Evolutionary conservation across 2,797 vertebrate species (phyloP).

Genomic region (Anguilla megastoma): DNA sequence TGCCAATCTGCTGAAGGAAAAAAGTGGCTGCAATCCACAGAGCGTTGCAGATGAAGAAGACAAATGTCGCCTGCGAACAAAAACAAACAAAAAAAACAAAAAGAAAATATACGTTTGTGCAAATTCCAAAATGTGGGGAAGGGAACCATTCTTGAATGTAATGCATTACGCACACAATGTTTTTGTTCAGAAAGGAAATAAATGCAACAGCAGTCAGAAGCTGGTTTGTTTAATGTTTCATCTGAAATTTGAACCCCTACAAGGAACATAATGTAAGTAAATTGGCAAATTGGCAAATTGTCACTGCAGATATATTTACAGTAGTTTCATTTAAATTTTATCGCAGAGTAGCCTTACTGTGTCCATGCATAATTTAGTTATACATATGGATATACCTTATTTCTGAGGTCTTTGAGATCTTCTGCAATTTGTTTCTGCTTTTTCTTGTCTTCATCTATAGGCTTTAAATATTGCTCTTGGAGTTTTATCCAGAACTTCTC

Average conservation of each 20-base stretch:
- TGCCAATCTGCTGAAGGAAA: conserved; percentile 54
- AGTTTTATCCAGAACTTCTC: conserved; percentile 57
- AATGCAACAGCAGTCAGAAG: background rate
- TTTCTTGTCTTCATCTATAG: conserved; percentile 59
- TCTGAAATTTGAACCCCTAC: background rate
- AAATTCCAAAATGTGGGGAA: background rate
- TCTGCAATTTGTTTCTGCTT: conserved; percentile 51
- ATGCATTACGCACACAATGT: background rate
- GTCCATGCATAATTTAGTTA: background rate
- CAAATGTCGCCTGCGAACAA: conserved; percentile 61
- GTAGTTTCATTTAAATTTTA: too few relatives aligned
- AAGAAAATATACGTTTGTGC: background rate
- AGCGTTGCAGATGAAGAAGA: conserved; percentile 63
- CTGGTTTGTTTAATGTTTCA: background rate
- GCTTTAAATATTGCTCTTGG: conserved; percentile 59
- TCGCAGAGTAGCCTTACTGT: too few relatives aligned
- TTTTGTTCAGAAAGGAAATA: background rate
- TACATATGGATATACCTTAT: conserved; percentile 55
- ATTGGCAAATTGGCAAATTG: too few relatives aligned
- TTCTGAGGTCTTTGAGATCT: conserved; percentile 61
- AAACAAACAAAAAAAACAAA: background rate
- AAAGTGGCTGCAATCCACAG: conserved; percentile 67
- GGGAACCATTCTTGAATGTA: background rate
- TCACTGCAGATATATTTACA: too few relatives aligned
- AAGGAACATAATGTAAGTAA: background rate